Evolutionary conservation across 2,797 vertebrate species (phyloP).

Genomic region (Danio jaintianensis): DNA sequence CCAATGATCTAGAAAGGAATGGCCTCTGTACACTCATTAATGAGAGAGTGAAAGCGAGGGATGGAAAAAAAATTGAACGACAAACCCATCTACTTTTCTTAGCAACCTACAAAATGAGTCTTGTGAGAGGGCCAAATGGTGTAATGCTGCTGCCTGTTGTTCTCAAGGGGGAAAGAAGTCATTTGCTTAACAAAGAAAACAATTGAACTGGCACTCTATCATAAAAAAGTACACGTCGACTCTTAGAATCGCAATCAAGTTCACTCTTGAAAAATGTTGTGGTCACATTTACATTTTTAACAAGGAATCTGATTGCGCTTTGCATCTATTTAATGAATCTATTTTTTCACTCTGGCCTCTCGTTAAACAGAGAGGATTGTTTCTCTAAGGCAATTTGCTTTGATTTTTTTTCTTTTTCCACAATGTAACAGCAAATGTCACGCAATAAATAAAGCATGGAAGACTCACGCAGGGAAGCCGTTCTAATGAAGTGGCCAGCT

Average conservation of each 20-base stretch:
- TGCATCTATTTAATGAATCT: slow-evolving; percentile 20
- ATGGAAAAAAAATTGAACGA: slow-evolving; percentile 53
- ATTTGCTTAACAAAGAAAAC: slow-evolving; percentile 22
- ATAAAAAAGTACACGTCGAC: neutral
- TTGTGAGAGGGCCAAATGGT: slow-evolving; percentile 16
- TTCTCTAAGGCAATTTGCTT: slow-evolving; percentile 12
- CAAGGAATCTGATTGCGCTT: slow-evolving; percentile 11
- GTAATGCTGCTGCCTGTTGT: neutral
- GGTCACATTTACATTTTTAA: slow-evolving; percentile 44
- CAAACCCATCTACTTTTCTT: slow-evolving; percentile 44
- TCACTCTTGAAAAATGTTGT: slow-evolving; percentile 13
- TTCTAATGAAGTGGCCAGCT: slow-evolving; percentile 52
- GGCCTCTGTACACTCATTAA: slow-evolving; percentile 71
- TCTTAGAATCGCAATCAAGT: slow-evolving; percentile 32
- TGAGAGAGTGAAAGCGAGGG: slow-evolving; percentile 66
- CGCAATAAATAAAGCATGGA: slow-evolving; percentile 42
- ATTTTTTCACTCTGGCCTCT: neutral
- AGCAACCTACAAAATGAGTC: slow-evolving; percentile 4
- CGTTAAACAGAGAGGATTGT: neutral
- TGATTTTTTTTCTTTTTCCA: neutral
- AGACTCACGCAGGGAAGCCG: slow-evolving; percentile 32
- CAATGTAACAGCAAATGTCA: slow-evolving; percentile 48
- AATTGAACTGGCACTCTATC: slow-evolving; percentile 2
- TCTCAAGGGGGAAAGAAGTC: neutral
- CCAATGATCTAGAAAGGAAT: slow-evolving; percentile 67